phyloP scores from a whole-genome alignment of 2,113 vertebrate genomes.

The Pseudorhombus dupliciocellatus region DNA sequence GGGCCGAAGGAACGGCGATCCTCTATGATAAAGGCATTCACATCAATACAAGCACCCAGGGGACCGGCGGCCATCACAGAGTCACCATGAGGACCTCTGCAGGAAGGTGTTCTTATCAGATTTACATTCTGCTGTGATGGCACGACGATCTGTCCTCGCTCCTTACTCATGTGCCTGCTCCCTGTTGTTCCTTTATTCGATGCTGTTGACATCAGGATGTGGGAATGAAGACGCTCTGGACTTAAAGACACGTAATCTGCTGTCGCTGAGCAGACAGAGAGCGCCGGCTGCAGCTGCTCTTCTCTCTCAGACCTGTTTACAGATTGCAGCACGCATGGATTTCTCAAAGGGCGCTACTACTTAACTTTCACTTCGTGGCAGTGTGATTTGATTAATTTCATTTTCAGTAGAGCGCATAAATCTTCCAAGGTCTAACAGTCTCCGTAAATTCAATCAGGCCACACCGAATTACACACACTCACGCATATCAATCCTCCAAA shows the following conservation, averaged over 20 bases:
- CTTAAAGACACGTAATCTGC: background rate
- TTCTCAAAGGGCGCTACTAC: background rate
- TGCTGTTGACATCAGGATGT: constrained; percentile 2
- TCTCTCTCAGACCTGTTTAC: background rate
- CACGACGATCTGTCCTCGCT: constrained; percentile 21
- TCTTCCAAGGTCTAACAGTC: background rate
- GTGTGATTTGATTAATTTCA: background rate
- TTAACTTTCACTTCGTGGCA: background rate
- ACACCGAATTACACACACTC: background rate
- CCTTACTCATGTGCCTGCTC: constrained; percentile 19
- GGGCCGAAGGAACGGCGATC: constrained; percentile 66
- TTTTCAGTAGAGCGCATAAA: background rate
- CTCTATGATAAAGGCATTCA: constrained; percentile 76
- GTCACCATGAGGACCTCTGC: constrained; percentile 69
- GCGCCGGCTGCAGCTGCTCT: too few species aligned
- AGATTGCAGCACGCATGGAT: background rate
- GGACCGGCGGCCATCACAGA: constrained; percentile 62
- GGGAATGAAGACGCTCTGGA: background rate
- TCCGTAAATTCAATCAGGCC: background rate
- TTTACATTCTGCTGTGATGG: constrained; percentile 61
- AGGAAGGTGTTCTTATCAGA: constrained; percentile 52
- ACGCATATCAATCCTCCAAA: background rate
- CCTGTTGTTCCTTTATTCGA: constrained; percentile 11
- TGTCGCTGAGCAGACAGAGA: background rate
- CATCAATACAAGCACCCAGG: constrained; percentile 73